These are phyloP conservation scores for Neosilurus hyrtlii DNA, from an alignment of 2,797 vertebrate genomes.

Conservation along the genomic window DNA sequence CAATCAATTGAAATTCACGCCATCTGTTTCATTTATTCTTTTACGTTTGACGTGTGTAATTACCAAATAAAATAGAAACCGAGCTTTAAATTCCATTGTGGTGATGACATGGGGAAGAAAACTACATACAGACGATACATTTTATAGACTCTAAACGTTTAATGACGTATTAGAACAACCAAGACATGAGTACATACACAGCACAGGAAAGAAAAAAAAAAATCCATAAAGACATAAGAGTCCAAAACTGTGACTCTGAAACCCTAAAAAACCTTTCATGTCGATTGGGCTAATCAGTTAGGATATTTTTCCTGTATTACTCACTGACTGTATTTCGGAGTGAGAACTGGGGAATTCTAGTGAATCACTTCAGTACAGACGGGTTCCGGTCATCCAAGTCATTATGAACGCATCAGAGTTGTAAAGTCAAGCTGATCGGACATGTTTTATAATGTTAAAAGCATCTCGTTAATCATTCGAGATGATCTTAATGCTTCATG, in stretches of 20 bases:
- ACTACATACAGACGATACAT: not conserved
- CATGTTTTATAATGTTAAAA: not conserved
- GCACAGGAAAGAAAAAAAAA: too few relatives aligned
- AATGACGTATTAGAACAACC: not conserved
- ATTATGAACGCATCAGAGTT: not conserved
- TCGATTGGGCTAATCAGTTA: not conserved
- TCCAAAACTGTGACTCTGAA: not conserved
- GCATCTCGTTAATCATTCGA: not conserved
- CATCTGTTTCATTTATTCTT: not conserved
- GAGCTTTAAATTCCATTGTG: not conserved
- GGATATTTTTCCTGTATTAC: not conserved
- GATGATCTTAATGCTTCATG: too few relatives aligned
- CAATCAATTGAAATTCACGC: not conserved
- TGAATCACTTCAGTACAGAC: slow-evolving; percentile 1
- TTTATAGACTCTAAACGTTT: not conserved
- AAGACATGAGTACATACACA: not conserved
- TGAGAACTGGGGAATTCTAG: not conserved
- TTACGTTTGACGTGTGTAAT: not conserved
- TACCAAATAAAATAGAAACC: not conserved
- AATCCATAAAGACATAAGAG: not conserved
- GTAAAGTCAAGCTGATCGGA: not conserved
- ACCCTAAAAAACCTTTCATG: not conserved
- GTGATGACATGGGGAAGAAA: not conserved
- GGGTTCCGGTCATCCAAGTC: not conserved
- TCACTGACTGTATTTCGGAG: not conserved